Base-by-base conservation (phyloP, 2,113 vertebrate genomes). In the Bettongia penicillata region DNA sequence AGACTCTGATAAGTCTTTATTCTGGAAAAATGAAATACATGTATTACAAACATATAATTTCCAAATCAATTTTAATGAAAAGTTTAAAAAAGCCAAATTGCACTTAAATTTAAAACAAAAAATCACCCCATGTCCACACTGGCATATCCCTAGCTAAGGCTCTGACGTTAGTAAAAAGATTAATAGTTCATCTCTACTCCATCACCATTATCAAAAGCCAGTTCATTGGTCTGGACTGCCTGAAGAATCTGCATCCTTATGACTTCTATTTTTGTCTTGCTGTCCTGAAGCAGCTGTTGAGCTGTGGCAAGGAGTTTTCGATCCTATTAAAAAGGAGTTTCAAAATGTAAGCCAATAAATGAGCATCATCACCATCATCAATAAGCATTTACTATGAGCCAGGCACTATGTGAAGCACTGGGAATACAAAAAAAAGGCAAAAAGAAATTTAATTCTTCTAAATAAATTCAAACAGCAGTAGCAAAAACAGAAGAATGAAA, bases 201-300 rank as follows among this genome's bases (percentile, higher is more conserved):
- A 91, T 99, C 99, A 97, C 99, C 99, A 98, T 99, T 99, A 97
- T 99, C 99, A 96, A 99, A 99, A 98, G 98, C 99, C 98, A 99
- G 95, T 98, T 99, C 99, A 93, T 98, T 99, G 98, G 99, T 99
- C 98, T 99, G 99, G 98, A 99, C 99, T 96, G 99, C 99, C 97
- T 99, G 99, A 96, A 99, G 99, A 99, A 99, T 99, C 99, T 99
- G 99, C 99, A 99, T 99, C 97, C 99, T 99, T 98, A 99, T 99
- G 97, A 99, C 99, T 99, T 99, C 99, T 84, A 99, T 99, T 99
- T 99, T 99, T 48, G 99, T 99, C 98, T 99, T 99, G 98, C 99
- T 99, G 98, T 99, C 99, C 97, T 99, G 99, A 93, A 99, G 99
- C 99, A 99, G 99, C 97, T 99, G 99, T 97, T 99, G 99, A 93